Evolutionary conservation across 2,113 vertebrate species (phyloP).

Genomic region (Hystrix brachyura): DNA sequence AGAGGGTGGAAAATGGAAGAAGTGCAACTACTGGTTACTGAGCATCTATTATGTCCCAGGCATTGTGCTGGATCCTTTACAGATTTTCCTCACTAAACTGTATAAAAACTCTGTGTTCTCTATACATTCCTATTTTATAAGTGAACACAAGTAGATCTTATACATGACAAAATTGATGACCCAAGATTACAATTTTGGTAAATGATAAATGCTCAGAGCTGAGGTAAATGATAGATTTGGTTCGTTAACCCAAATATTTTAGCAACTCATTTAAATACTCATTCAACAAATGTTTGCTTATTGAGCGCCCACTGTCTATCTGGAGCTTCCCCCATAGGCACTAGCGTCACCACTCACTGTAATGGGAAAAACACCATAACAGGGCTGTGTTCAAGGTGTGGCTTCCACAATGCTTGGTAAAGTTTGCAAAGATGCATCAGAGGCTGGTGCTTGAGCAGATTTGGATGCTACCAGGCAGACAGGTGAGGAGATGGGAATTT

Average conservation of each 20-base stretch:
- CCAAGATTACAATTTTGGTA: neutral
- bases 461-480: neutral
- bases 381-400: neutral
- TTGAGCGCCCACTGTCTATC: neutral
- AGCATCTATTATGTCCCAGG: neutral
- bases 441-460: neutral
- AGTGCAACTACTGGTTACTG: neutral
- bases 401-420: neutral
- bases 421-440: neutral
- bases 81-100: neutral
- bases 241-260: conserved; percentile 2
- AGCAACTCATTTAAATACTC: conserved; percentile 4
- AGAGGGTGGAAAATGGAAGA: neutral
- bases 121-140: neutral
- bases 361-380: neutral
- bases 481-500: neutral
- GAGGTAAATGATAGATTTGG: neutral
- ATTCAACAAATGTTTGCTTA: neutral
- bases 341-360: neutral
- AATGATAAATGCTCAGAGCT: neutral
- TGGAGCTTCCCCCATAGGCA: neutral
- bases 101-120: neutral
- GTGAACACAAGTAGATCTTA: conserved; percentile 4
- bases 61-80: neutral
- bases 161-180: neutral